These are phyloP conservation scores for Eufriesea mexicana DNA, from an alignment of 1,140 invertebrate species.

Conservation along the genomic window DNA sequence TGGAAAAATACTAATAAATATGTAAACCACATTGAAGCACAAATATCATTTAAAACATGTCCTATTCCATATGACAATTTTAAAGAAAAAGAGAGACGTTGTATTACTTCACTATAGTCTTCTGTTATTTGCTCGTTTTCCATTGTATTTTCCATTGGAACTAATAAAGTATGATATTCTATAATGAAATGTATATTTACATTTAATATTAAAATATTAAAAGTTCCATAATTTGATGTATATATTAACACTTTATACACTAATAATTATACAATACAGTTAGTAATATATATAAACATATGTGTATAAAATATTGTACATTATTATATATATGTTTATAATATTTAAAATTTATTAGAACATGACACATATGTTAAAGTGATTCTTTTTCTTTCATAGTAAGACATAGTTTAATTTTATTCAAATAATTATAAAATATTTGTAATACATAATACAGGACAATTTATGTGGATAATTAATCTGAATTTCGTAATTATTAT, in stretches of 20 bases:
- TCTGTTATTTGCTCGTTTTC: slow-evolving; percentile 33
- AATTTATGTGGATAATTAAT: slow-evolving; percentile 6
- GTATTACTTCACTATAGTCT: slow-evolving; percentile 64
- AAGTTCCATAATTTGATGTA: neutral
- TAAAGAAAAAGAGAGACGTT: slow-evolving; percentile 45
- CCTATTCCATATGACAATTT: slow-evolving; percentile 78
- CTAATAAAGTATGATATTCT: neutral
- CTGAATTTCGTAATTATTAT: neutral
- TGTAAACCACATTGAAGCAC: slow-evolving; percentile 98
- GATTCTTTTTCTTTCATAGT: too few relatives aligned
- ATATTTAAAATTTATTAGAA: neutral
- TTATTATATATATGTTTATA: neutral
- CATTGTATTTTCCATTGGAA: slow-evolving; percentile 60
- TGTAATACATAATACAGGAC: slow-evolving; percentile 1
- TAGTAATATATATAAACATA: neutral
- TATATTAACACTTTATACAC: too few relatives aligned
- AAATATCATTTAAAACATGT: slow-evolving; percentile 97
- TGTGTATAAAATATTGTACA: neutral
- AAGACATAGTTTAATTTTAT: too few relatives aligned
- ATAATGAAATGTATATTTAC: neutral
- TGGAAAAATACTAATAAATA: slow-evolving; percentile 97
- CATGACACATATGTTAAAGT: neutral
- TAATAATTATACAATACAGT: too few relatives aligned
- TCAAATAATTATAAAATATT: neutral
- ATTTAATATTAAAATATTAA: neutral